A percentile compares a stretch with the other conserved stretches of the same genome.
Conservation (phyloP, 2,113 vertebrate genomes). For the Urocitellus parryii region DNA sequence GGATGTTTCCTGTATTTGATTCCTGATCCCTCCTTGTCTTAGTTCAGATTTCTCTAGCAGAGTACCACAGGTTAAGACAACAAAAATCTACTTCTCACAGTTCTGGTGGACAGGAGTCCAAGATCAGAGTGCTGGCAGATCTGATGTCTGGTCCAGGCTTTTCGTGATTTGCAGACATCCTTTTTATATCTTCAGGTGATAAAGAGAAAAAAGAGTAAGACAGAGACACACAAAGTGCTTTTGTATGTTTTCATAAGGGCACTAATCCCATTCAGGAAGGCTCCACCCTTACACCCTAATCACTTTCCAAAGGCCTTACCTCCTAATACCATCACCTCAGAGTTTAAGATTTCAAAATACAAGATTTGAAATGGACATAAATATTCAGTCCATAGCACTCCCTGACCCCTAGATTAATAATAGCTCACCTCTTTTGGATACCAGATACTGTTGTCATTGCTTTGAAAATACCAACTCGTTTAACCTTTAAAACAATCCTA, state of each 20-base stretch:
- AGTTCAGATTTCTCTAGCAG: neutral
- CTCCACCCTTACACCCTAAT: neutral
- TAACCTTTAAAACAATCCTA: constrained; percentile 12
- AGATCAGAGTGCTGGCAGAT: neutral
- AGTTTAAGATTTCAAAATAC: neutral
- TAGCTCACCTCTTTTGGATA: neutral
- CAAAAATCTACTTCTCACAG: neutral
- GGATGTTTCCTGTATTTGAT: neutral
- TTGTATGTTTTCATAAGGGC: neutral
- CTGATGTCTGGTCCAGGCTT: neutral
- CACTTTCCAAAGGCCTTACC: neutral
- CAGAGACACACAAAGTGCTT: too few relatives aligned
- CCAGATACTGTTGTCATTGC: neutral
- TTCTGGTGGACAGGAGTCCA: neutral
- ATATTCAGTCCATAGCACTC: neutral
- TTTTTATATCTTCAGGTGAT: neutral
- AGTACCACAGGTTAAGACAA: neutral
- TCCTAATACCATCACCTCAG: neutral
- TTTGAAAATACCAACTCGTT: constrained; percentile 33
- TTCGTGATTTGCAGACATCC: neutral
- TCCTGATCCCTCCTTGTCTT: neutral
- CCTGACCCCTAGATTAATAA: neutral
- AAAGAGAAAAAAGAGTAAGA: too few relatives aligned
- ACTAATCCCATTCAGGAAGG: neutral
- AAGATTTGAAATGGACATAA: neutral